Evolutionary conservation across 2,113 vertebrate genomes (phyloP).

Genomic region (Pygoscelis adeliae): DNA sequence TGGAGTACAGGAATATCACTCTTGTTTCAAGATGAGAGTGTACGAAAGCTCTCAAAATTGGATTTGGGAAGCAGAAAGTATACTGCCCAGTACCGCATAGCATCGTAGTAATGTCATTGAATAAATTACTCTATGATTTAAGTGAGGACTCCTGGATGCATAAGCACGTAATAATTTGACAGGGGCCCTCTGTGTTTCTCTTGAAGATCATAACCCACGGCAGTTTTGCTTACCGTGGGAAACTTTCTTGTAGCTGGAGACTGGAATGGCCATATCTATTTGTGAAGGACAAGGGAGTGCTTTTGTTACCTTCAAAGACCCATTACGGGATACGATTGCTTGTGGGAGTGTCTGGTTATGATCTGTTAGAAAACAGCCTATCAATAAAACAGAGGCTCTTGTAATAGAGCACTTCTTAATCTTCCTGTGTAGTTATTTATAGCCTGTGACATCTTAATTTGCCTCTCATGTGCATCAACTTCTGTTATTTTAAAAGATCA

Average conservation of each 20-base stretch:
- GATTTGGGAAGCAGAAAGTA: neutral
- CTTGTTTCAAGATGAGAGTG: neutral
- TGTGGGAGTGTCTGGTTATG: conserved; percentile 48
- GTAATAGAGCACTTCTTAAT: conserved; percentile 43
- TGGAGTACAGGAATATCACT: neutral
- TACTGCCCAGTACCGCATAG: rapidly evolving
- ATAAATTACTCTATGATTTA: neutral
- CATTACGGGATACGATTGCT: neutral
- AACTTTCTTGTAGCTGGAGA: neutral
- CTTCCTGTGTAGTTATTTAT: conserved; percentile 60
- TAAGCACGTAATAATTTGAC: neutral
- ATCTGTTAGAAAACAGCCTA: conserved; percentile 64
- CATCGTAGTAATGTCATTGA: neutral
- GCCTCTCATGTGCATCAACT: conserved; percentile 13
- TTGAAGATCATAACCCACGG: neutral
- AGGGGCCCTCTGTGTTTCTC: neutral
- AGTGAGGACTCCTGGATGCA: neutral
- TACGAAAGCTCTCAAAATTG: neutral
- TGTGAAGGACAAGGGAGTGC: conserved; percentile 31
- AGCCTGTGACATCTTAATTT: conserved; percentile 55
- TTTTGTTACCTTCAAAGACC: conserved; percentile 45
- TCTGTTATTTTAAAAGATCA: conserved; percentile 53
- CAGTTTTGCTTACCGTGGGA: neutral
- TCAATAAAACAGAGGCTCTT: conserved; percentile 55
- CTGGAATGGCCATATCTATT: neutral